These are phyloP conservation scores for Tinamus major DNA, from an alignment of 2,797 vertebrate genomes.

Conservation along the genomic window DNA sequence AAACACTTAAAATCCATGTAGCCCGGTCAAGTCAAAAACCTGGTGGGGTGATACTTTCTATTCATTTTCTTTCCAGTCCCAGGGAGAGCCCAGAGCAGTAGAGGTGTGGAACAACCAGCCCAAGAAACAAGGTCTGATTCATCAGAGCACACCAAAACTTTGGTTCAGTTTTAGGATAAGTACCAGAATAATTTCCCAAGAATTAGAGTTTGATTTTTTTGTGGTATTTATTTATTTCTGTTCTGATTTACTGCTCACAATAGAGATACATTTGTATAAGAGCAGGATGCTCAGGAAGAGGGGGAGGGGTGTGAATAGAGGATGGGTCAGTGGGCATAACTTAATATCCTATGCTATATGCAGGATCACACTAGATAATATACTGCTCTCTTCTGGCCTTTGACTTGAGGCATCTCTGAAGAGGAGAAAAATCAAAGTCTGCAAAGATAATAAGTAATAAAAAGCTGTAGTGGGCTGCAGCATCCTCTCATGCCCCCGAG, in stretches of 20 bases:
- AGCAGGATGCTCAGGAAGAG: not conserved
- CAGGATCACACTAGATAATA: not conserved
- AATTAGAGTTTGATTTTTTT: not conserved
- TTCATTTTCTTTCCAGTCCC: conserved; percentile 14
- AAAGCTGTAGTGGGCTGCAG: not conserved
- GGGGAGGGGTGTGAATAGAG: not conserved
- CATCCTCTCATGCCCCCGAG: not conserved
- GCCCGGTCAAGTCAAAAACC: not conserved
- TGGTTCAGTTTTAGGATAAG: not conserved
- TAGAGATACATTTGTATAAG: not conserved
- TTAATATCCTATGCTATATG: not conserved
- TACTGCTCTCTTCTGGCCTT: not conserved
- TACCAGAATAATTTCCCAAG: not conserved
- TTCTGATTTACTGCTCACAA: not conserved
- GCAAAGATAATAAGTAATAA: not conserved
- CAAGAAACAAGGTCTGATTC: not conserved
- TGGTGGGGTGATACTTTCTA: not conserved
- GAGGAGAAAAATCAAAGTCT: not conserved
- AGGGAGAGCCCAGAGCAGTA: not conserved
- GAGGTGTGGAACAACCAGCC: not conserved
- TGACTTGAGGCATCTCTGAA: not conserved
- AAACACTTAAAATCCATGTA: conserved; percentile 27
- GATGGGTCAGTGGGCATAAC: not conserved
- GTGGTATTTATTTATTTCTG: not conserved
- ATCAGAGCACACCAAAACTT: conserved; percentile 6